Evolutionary conservation across 2,113 vertebrate species (phyloP), one percentile per base, ranked within the genome.

Genomic region (Poicephalus meyeri): DNA sequence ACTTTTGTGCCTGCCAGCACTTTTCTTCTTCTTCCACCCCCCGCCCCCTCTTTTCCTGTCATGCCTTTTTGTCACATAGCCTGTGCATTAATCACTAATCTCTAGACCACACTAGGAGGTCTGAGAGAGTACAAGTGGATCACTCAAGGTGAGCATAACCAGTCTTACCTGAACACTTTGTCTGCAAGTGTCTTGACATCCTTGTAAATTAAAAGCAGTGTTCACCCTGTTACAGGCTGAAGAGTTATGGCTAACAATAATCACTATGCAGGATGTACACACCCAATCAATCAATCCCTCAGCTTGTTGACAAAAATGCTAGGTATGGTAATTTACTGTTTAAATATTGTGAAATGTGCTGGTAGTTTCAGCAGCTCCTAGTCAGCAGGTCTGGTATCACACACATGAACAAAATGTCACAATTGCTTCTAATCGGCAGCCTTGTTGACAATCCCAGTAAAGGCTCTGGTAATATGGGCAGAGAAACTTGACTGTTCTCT

Each of bases 221-320:
- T 46, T 91, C 21, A 35, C 16, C 10, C 28, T 20, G 18, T 42
- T 86, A 71, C 16, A 73, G 39, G 39, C 3, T 81, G 52, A 89
- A 70, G 47, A 94, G 53, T 80, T 88, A 71, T 18, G 42, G 74
- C 53, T 66, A 25, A 87, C 88, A 90, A 80, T 89, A 86, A 91
- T 63, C 53, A 42, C 68, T n/a, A 6, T 61, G 29, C 41, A 91
- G 41, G 79, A 88, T 44, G n/a, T 64, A 86, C n/a, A 79, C 60
- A 93, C 4, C 3, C 85, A 65, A 60, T 89, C 47, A 66, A 66
- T 88, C 58, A 89, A 19, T 52, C 50, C 11, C 42, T 89, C 72
- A 86, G 35, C 49, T 66, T 94, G 86, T 65, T 91, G 84, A 95
- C 76, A 95, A 95, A 96, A 85, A 88, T 79, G 14, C 41, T 56